These are phyloP conservation scores for Macropis europaea DNA, from an alignment of 2,888 invertebrate genomes.

Conservation along the genomic window DNA sequence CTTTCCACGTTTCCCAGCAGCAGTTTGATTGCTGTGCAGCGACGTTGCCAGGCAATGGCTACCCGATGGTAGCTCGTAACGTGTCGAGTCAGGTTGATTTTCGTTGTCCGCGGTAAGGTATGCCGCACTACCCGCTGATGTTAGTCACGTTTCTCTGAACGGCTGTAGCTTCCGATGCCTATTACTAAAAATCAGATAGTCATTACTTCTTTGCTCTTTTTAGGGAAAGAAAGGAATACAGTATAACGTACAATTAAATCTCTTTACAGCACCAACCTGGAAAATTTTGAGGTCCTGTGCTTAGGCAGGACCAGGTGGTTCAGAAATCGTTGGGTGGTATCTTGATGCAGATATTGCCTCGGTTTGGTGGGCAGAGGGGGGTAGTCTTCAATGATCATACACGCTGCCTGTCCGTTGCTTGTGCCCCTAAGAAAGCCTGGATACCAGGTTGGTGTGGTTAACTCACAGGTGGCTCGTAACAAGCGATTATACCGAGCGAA, in stretches of 20 bases:
- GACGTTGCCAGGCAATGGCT: constrained; percentile 70
- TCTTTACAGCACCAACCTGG: constrained; percentile 82
- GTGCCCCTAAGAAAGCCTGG: constrained; percentile 74
- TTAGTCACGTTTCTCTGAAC: constrained; percentile 98
- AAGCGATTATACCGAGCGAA: constrained; percentile 69
- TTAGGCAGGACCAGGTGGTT: constrained; percentile 78
- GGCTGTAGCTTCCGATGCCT: constrained; percentile 98
- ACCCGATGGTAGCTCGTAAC: constrained; percentile 72
- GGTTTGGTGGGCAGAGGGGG: constrained; percentile 78
- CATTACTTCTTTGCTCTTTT: not conserved
- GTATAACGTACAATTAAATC: too few species aligned
- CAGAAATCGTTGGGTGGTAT: constrained; percentile 77
- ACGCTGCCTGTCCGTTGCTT: constrained; percentile 79
- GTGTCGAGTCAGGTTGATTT: constrained; percentile 78
- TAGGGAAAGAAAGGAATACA: not conserved
- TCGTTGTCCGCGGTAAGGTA: constrained; percentile 74
- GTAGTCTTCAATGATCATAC: constrained; percentile 79
- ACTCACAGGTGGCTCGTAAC: constrained; percentile 68
- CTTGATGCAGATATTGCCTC: constrained; percentile 78
- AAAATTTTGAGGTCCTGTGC: constrained; percentile 95
- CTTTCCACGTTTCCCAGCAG: constrained; percentile 67
- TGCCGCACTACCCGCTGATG: constrained; percentile 77
- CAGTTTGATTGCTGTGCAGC: constrained; percentile 73
- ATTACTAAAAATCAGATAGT: constrained; percentile 82
- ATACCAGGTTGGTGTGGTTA: constrained; percentile 72